A percentile compares a stretch with the other conserved stretches of the same genome.
phyloP scores from a whole-genome alignment of 2,797 vertebrate species.

The Acomys russatus region DNA sequence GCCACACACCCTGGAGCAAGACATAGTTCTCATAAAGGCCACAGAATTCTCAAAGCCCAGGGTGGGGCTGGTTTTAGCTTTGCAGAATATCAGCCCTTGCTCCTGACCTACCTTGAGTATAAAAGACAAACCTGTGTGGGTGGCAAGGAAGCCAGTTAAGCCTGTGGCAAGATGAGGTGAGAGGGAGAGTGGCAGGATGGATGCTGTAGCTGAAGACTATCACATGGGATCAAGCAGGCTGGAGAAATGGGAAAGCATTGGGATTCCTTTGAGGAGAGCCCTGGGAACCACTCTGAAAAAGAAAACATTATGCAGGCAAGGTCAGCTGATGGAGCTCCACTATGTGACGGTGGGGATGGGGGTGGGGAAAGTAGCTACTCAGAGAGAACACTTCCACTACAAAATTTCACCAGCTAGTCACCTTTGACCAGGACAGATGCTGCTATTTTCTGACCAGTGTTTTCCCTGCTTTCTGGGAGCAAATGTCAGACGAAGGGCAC shows the following conservation, averaged over 20 bases:
- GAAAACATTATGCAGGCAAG: not conserved
- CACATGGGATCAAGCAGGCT: not conserved
- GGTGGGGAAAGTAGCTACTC: slow-evolving; percentile 12
- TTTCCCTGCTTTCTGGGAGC: slow-evolving; percentile 74
- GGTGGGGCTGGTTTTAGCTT: not conserved
- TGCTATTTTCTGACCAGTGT: slow-evolving; percentile 66
- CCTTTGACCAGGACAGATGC: slow-evolving; percentile 82
- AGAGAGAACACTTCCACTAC: slow-evolving; percentile 5
- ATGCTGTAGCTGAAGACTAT: not conserved
- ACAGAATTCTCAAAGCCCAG: not conserved
- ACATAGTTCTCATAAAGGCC: not conserved
- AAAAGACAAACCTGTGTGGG: not conserved
- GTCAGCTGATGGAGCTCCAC: slow-evolving; percentile 39
- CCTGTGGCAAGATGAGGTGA: not conserved
- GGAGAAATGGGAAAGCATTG: not conserved
- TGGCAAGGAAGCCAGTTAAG: not conserved
- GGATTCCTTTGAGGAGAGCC: slow-evolving; percentile 4
- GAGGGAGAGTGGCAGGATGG: not conserved
- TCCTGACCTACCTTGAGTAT: not conserved
- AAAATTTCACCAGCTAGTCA: slow-evolving; percentile 70
- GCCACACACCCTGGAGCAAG: not conserved
- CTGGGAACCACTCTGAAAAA: slow-evolving; percentile 29
- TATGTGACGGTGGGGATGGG: not conserved
- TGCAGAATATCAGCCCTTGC: not conserved
- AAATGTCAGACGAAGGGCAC: slow-evolving; percentile 79